A percentile compares a stretch with the other conserved stretches of the same genome.
phyloP scores from a whole-genome alignment of 2,888 invertebrate genomes.

The Drosophila paramelanica region DNA sequence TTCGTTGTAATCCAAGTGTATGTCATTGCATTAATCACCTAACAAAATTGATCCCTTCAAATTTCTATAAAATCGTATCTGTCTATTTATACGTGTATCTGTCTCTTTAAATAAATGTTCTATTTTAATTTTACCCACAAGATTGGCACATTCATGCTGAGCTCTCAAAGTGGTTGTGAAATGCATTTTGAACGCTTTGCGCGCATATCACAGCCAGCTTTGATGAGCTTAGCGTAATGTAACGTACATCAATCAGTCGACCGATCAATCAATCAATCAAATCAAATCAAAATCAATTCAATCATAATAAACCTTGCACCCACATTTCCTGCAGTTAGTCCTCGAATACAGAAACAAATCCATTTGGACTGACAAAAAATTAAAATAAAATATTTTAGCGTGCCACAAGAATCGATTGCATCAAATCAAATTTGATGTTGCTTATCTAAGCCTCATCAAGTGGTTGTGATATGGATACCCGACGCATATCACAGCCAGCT shows the following conservation, averaged over 20 bases:
- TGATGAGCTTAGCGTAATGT: conserved; percentile 90
- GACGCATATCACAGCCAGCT: conserved; percentile 99
- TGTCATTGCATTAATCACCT: conserved; percentile 40
- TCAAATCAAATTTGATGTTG: conserved; percentile 79
- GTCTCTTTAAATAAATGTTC: conserved; percentile 14
- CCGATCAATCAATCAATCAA: conserved; percentile 28
- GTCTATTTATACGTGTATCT: conserved; percentile 5
- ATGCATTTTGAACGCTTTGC: conserved; percentile 85
- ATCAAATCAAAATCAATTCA: conserved; percentile 27
- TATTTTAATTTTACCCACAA: conserved; percentile 18
- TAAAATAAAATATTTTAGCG: too few species aligned
- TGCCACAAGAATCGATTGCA: conserved; percentile 18
- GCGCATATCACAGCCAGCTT: conserved; percentile 99
- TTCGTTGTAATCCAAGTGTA: conserved; percentile 17
- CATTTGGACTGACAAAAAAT: neutral
- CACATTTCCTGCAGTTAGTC: conserved; percentile 10
- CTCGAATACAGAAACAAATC: neutral
- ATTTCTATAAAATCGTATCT: neutral
- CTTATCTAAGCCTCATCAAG: conserved; percentile 89
- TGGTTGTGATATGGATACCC: conserved; percentile 92
- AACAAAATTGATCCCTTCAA: conserved; percentile 34
- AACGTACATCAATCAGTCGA: conserved; percentile 65
- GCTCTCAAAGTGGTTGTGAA: conserved; percentile 95
- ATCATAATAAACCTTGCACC: conserved; percentile 35
- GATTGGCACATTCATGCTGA: conserved; percentile 75